Conservation (phyloP, 2,113 vertebrate genomes). For the Excalfactoria chinensis region DNA sequence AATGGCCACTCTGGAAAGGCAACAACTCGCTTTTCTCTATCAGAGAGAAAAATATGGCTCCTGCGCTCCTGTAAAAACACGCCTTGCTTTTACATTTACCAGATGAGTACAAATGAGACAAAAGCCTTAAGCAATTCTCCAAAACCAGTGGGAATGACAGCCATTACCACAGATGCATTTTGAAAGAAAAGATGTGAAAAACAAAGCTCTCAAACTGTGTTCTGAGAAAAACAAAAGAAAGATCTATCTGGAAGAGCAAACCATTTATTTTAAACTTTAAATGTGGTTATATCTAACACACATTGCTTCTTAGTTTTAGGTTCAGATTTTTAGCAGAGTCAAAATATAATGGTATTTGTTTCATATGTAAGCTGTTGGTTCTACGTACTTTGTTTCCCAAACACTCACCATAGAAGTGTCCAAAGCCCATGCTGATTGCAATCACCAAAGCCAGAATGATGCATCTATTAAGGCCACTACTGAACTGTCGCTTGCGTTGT, state of each 20-base stretch:
- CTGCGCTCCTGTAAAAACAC: not conserved
- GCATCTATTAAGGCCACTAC: constrained; percentile 85
- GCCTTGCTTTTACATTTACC: not conserved
- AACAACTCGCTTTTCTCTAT: not conserved
- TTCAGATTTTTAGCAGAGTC: fast-evolving
- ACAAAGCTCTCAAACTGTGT: not conserved
- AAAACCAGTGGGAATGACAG: not conserved
- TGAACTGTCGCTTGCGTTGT: constrained; percentile 47
- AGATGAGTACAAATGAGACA: not conserved
- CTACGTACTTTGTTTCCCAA: fast-evolving
- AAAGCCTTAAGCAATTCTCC: not conserved
- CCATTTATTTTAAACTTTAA: not conserved
- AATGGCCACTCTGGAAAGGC: not conserved
- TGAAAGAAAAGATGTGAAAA: not conserved
- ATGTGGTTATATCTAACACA: not conserved
- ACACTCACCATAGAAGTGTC: constrained; percentile 90
- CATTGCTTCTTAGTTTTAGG: not conserved
- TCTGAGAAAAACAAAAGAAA: not conserved
- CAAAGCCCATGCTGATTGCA: constrained; percentile 91
- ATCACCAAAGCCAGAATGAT: constrained; percentile 88
- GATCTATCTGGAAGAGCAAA: not conserved
- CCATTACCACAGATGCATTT: not conserved
- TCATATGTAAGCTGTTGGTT: fast-evolving
- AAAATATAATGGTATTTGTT: not conserved
- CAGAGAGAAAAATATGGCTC: not conserved